Conservation (phyloP, 2,113 vertebrate species). For the Alethe castanea region DNA sequence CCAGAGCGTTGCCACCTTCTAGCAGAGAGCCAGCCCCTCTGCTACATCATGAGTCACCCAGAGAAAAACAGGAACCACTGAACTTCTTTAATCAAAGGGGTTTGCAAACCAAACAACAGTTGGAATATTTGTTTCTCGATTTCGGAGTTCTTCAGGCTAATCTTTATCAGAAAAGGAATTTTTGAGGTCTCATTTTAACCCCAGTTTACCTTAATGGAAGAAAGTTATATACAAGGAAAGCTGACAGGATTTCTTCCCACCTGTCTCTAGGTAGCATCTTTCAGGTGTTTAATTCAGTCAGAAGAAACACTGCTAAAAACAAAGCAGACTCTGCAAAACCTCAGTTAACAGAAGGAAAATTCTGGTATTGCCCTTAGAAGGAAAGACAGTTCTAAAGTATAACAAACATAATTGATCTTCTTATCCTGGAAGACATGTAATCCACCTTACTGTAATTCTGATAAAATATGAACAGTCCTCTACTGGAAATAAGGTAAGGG, state of each 20-base stretch:
- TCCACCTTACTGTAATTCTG: neutral
- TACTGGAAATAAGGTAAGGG: neutral
- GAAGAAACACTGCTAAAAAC: neutral
- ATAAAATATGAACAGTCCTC: neutral
- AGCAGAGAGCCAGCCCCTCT: neutral
- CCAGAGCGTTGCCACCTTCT: neutral
- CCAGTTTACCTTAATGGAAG: neutral
- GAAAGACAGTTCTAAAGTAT: neutral
- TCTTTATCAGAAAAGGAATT: neutral
- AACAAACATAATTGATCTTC: neutral
- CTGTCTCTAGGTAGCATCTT: neutral
- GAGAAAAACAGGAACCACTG: neutral
- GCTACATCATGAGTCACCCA: neutral
- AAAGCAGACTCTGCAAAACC: neutral
- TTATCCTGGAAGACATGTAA: neutral
- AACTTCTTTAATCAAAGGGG: neutral
- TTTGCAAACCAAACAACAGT: neutral
- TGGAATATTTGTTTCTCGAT: neutral
- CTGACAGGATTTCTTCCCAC: neutral
- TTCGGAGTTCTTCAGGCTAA: neutral
- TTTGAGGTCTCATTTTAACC: neutral
- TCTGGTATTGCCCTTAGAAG: neutral
- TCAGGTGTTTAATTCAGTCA: neutral
- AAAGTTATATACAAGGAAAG: neutral
- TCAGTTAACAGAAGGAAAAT: neutral